phyloP scores from a whole-genome alignment of 2,888 invertebrate genomes.

The Gonocerus acuteangulatus region DNA sequence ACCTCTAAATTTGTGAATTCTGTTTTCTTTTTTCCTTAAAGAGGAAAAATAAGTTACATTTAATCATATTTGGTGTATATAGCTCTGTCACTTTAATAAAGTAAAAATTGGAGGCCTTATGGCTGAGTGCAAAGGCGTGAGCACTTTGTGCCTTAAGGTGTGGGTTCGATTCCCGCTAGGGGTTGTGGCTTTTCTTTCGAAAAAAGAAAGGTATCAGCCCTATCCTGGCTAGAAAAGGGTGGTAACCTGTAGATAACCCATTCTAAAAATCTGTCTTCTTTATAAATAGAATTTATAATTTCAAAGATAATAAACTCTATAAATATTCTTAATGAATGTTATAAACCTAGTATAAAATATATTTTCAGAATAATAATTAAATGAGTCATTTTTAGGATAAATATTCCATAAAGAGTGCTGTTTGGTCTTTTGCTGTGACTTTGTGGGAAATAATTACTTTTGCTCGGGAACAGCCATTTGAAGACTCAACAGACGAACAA shows the following conservation, averaged over 20 bases:
- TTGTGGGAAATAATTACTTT: slow-evolving; percentile 81
- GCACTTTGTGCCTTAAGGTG: too few relatives aligned
- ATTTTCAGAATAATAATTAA: background rate
- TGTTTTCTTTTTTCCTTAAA: too few relatives aligned
- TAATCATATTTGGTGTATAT: too few relatives aligned
- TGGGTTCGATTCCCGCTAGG: too few relatives aligned
- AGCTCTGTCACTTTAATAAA: too few relatives aligned
- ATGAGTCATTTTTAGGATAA: slow-evolving; percentile 54
- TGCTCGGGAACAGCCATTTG: slow-evolving; percentile 74
- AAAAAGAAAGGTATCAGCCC: too few relatives aligned
- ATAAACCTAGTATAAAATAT: background rate
- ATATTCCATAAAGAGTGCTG: slow-evolving; percentile 75
- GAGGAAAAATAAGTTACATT: too few relatives aligned
- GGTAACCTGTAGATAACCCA: too few relatives aligned
- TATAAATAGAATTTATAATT: background rate
- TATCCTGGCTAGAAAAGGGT: too few relatives aligned
- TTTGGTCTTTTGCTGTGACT: slow-evolving; percentile 82
- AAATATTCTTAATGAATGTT: background rate
- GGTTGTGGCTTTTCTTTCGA: too few relatives aligned
- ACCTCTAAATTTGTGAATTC: too few relatives aligned
- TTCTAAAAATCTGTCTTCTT: background rate
- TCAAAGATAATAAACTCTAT: background rate
- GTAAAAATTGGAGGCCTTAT: background rate
- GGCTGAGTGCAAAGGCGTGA: too few relatives aligned
- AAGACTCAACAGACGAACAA: slow-evolving; percentile 68